Conservation (phyloP, 2,888 invertebrate genomes). For the Zele albiditarsus region DNA sequence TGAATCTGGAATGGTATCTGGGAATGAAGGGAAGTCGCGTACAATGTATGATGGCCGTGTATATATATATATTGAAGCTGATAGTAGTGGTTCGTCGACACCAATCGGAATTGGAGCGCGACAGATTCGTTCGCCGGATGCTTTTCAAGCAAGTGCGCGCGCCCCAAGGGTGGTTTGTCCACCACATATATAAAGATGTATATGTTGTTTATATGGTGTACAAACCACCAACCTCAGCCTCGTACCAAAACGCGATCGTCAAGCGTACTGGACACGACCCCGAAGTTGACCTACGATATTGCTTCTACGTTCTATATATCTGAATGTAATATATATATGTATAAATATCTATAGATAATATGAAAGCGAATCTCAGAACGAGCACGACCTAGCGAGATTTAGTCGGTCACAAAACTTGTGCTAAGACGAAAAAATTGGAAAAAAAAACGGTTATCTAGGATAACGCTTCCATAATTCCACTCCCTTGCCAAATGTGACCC, state of each 20-base stretch:
- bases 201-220: not conserved
- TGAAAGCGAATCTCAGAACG: not conserved
- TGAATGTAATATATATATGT: too few relatives aligned
- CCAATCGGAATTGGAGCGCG: conserved; percentile 52
- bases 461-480: conserved; percentile 24
- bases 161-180: conserved; percentile 23
- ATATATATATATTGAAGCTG: not conserved
- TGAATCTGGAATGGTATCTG: not conserved
- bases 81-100: conserved; percentile 49
- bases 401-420: not conserved
- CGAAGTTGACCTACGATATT: conserved; percentile 39
- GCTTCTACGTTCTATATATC: not conserved
- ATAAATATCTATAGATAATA: not conserved
- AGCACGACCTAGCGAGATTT: not conserved
- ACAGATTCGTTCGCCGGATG: conserved; percentile 46
- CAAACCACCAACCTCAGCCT: not conserved
- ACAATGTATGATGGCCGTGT: not conserved
- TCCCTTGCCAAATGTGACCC: not conserved
- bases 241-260: not conserved
- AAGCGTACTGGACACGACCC: conserved; percentile 17
- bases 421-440: not conserved
- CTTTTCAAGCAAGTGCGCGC: conserved; percentile 32
- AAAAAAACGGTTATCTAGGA: conserved; percentile 23
- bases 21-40: not conserved
- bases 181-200: not conserved